Percentiles rank a stretch among this genome's conserved stretches.
phyloP scores from a whole-genome alignment of 1,140 invertebrate genomes.

The Habropoda laboriosa region DNA sequence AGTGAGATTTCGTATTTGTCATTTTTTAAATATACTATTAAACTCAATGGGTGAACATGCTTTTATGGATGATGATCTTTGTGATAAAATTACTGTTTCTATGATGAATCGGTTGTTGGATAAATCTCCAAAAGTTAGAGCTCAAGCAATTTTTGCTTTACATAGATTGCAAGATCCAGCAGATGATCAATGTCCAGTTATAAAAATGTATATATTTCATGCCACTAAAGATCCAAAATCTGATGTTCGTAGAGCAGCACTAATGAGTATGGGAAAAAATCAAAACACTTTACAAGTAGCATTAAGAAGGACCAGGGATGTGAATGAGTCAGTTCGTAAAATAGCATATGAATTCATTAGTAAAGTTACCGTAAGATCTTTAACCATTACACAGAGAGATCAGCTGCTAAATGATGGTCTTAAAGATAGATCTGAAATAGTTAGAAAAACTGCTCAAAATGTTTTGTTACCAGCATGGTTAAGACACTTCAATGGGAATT shows the following conservation, averaged over 20 bases:
- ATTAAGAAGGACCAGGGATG: constrained; percentile 87
- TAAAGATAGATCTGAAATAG: constrained; percentile 84
- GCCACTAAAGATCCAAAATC: constrained; percentile 88
- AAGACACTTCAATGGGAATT: constrained; percentile 83
- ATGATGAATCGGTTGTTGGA: constrained; percentile 89
- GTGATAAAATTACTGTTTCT: constrained; percentile 86
- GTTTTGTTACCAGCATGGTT: constrained; percentile 86
- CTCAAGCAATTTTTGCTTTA: constrained; percentile 90
- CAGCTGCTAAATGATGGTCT: constrained; percentile 86
- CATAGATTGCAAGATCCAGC: constrained; percentile 90
- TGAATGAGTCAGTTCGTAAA: constrained; percentile 88
- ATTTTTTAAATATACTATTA: constrained; percentile 88
- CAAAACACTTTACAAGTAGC: constrained; percentile 80
- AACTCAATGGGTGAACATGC: constrained; percentile 89
- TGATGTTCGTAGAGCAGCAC: constrained; percentile 81
- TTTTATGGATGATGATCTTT: constrained; percentile 88
- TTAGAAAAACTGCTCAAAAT: constrained; percentile 80
- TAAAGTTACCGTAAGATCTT: constrained; percentile 85
- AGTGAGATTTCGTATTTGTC: constrained; percentile 88
- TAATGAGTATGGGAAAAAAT: constrained; percentile 77
- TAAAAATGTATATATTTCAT: constrained; percentile 90
- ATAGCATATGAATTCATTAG: constrained; percentile 88
- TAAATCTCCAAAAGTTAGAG: constrained; percentile 87
- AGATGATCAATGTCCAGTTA: constrained; percentile 89
- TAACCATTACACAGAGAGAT: constrained; percentile 87